Percentiles rank a stretch among this genome's conserved stretches.
phyloP scores from a whole-genome alignment of 2,888 invertebrate genomes.

The Ypsolopha sequella region DNA sequence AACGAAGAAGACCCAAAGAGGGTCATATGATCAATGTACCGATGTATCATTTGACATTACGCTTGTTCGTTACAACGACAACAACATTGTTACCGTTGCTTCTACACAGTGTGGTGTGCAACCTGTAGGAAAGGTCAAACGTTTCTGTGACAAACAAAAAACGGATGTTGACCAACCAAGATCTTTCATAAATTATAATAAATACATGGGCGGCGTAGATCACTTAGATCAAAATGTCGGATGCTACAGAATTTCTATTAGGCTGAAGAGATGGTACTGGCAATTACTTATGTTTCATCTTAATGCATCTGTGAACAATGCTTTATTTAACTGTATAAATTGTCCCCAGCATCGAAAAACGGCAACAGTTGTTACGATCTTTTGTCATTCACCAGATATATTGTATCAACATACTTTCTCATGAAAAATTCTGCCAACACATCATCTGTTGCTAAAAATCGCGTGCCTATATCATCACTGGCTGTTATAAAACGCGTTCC shows the following conservation, averaged over 20 bases:
- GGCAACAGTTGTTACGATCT: too few species aligned
- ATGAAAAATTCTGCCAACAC: background rate
- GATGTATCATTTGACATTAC: slow-evolving; percentile 4
- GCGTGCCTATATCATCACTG: background rate
- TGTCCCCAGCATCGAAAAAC: background rate
- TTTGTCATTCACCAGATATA: background rate
- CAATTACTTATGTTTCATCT: slow-evolving; percentile 12
- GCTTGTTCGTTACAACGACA: slow-evolving; percentile 3
- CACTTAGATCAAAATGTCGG: slow-evolving; percentile 12
- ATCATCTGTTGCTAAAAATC: background rate
- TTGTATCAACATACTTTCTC: background rate
- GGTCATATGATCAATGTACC: slow-evolving; percentile 2
- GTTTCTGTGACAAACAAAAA: slow-evolving; percentile 5
- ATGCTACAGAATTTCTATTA: slow-evolving; percentile 7
- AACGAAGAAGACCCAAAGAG: slow-evolving; percentile 1
- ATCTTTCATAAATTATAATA: slow-evolving; percentile 1
- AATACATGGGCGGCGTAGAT: slow-evolving; percentile 10
- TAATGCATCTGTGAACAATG: slow-evolving; percentile 10
- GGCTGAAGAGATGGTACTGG: slow-evolving; percentile 8
- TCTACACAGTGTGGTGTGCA: background rate
- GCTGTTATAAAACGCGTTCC: too few species aligned
- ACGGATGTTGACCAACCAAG: slow-evolving; percentile 3
- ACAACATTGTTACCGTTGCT: slow-evolving; percentile 1
- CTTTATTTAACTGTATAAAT: slow-evolving; percentile 9
- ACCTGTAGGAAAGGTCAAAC: slow-evolving; percentile 10